Evolutionary conservation across 1,140 invertebrate species (phyloP), one percentile per base, ranked within the genome.

Genomic region (Drosophila mayri): DNA sequence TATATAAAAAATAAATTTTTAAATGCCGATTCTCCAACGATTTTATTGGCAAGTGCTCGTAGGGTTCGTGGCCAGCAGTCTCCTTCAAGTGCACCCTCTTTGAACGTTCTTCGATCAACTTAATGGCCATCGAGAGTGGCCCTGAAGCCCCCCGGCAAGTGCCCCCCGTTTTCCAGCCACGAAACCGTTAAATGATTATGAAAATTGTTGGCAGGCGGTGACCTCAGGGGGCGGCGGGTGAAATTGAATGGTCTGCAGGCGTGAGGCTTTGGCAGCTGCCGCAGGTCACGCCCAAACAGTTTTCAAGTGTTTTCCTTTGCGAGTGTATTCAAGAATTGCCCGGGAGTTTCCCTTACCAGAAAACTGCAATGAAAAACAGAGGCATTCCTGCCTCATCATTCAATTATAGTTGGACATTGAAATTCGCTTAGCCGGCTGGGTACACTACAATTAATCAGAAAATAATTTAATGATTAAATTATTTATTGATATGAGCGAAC

Each of bases 101-200:
- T 41, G 79, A 87, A 80, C 80, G 60, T 71, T 83, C 84, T 88
- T 87, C 84, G 84, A 88, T 87, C 67, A 88, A 83, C 84, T 83
- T 88, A 87, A 88, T 88, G 84, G 84, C 80, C 80, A 87, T 87
- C 74, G 80, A 88, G 84, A 60, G 84, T 65, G 65, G 65, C 61
- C 72, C 44, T 58, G 68, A 63, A 44, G 50, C 44, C 35, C n/a
- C 41, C 28, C 18, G 37, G 22, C 61, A 46, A 16, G 30, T 46
- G 47, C 52, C 41, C n/a, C 40, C 40, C 59, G 59, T 52, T 62
- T 47, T 44, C 37, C 54, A 38, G 47, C 67, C 80, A 61, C 50
- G 54, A 74, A 79, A 74, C 57, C 65, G 84, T 84, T 87, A 87
- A 87, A 87, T 87, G 84, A 88, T 87, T 87, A 87, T 87, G 84